Percentiles rank a stretch among this genome's conserved stretches.
Conservation (phyloP, 2,113 vertebrate genomes). For the Gymnarchus niloticus region DNA sequence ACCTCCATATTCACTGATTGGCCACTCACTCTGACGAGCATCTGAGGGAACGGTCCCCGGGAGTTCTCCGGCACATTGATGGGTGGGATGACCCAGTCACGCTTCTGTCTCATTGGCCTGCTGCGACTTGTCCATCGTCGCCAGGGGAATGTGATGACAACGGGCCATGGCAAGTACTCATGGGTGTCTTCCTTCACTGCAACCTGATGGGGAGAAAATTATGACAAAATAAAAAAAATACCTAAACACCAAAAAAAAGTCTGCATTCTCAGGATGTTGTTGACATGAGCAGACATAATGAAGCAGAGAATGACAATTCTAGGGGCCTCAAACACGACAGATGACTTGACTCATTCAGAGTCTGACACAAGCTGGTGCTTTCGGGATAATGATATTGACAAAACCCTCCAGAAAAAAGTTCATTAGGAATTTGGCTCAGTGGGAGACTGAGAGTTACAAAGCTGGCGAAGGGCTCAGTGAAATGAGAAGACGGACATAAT, state of each 20-base stretch:
- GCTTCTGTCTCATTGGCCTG: conserved; percentile 84
- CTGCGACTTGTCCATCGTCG: conserved; percentile 62
- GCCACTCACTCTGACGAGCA: conserved; percentile 89
- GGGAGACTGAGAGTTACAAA: background rate
- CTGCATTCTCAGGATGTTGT: background rate
- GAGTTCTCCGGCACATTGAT: conserved; percentile 97
- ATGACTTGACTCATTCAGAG: background rate
- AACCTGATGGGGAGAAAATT: background rate
- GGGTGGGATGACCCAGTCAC: conserved; percentile 98
- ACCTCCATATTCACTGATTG: background rate
- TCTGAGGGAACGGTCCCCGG: conserved; percentile 89
- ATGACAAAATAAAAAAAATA: background rate
- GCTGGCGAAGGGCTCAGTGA: background rate
- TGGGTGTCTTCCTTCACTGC: background rate
- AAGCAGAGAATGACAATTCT: background rate
- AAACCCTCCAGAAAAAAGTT: background rate
- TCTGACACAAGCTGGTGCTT: background rate
- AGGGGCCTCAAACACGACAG: no score
- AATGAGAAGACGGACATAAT: background rate
- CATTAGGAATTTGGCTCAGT: background rate
- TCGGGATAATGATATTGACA: background rate
- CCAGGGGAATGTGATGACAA: conserved; percentile 70
- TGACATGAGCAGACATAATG: background rate
- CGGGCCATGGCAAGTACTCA: conserved; percentile 48
- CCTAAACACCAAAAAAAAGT: background rate